Percentiles rank a stretch among this genome's conserved stretches.
phyloP scores from a whole-genome alignment of 2,113 vertebrate genomes.

The Amazona guildingii region DNA sequence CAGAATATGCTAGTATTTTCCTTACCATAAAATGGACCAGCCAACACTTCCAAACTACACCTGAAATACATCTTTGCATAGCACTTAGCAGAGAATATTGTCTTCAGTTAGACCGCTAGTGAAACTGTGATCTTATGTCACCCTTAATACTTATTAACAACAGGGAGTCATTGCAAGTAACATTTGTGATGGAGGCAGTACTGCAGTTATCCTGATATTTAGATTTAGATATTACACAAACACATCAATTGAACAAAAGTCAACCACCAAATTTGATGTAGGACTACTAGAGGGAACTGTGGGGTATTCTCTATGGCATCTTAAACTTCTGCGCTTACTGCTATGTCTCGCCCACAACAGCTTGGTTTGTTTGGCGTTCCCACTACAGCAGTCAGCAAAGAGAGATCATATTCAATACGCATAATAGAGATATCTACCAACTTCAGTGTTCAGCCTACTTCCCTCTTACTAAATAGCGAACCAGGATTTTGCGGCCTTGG shows the following conservation, averaged over 20 bases:
- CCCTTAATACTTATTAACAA: background rate
- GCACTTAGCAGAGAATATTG: background rate
- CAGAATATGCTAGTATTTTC: background rate
- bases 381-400: background rate
- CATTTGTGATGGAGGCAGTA: background rate
- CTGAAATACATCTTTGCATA: background rate
- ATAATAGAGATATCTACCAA: background rate
- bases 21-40: background rate
- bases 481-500: background rate
- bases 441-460: background rate
- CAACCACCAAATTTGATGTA: background rate
- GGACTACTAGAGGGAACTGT: background rate
- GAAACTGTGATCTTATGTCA: background rate
- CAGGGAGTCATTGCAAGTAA: background rate
- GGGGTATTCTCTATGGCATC: background rate
- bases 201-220: background rate
- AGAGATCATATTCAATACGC: background rate
- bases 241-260: background rate
- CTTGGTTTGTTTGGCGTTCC: background rate
- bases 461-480: background rate
- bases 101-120: background rate
- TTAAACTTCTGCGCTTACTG: background rate
- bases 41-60: background rate
- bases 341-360: background rate
- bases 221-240: background rate